phyloP scores from a whole-genome alignment of 2,797 vertebrate genomes.

The Poecilia gillii region DNA sequence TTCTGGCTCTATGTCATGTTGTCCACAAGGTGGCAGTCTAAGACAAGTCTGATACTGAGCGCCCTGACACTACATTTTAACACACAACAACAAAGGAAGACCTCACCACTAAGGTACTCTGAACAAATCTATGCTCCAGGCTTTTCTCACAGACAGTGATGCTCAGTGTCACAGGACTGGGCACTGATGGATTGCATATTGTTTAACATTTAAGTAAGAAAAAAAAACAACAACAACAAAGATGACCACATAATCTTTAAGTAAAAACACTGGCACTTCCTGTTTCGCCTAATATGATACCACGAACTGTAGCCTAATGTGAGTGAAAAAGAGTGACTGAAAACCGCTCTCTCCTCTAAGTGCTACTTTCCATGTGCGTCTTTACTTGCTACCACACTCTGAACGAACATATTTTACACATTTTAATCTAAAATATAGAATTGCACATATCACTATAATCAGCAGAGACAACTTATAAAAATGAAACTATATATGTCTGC shows the following conservation, averaged over 20 bases:
- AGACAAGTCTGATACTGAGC: constrained; percentile 25
- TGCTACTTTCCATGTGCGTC: constrained; percentile 41
- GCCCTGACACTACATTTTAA: constrained; percentile 22
- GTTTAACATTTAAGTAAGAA: constrained; percentile 53
- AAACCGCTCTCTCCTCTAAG: constrained; percentile 28
- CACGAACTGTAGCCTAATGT: constrained; percentile 50
- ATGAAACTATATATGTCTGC: constrained; percentile 36
- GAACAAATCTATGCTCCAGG: constrained; percentile 29
- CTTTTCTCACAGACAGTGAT: constrained; percentile 43
- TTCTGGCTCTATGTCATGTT: constrained; percentile 12
- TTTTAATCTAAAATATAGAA: constrained; percentile 53
- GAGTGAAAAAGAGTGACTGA: constrained; percentile 53
- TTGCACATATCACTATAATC: constrained; percentile 65
- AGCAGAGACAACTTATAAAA: constrained; percentile 32
- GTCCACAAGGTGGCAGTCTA: constrained; percentile 64
- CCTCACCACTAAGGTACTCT: constrained; percentile 40
- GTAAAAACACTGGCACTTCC: constrained; percentile 71
- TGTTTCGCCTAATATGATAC: constrained; percentile 57
- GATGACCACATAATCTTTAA: constrained; percentile 48
- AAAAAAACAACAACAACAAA: constrained; percentile 37
- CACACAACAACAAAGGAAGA: constrained; percentile 36
- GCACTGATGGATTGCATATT: constrained; percentile 79
- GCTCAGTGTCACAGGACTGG: constrained; percentile 57
- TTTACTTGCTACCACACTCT: constrained; percentile 22
- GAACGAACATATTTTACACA: constrained; percentile 33